A percentile compares a stretch with the other conserved stretches of the same genome.
Evolutionary conservation across 2,888 invertebrate species (phyloP).

Genomic region (Eulithis testata): DNA sequence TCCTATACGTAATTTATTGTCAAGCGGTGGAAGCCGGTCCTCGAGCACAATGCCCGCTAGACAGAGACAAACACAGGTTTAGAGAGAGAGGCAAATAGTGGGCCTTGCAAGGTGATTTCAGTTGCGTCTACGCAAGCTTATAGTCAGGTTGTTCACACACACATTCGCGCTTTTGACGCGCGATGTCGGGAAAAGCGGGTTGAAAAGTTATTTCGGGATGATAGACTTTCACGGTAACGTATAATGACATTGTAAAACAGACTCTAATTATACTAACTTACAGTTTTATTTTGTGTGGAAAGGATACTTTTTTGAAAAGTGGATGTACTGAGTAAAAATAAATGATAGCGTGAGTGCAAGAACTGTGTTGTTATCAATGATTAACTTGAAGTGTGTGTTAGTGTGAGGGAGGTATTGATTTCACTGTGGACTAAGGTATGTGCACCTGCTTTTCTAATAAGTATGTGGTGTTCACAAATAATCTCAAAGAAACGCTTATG

Average conservation of each 20-base stretch:
- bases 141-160: constrained; percentile 77
- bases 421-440: constrained; percentile 40
- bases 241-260: constrained; percentile 33
- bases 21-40: constrained; percentile 67
- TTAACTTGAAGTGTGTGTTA: constrained; percentile 36
- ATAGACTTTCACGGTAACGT: constrained; percentile 37
- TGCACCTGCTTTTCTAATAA: constrained; percentile 37
- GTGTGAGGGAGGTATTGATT: constrained; percentile 33
- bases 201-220: constrained; percentile 48
- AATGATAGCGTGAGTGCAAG: constrained; percentile 37
- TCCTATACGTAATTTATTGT: constrained; percentile 83
- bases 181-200: constrained; percentile 60
- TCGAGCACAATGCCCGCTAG: constrained; percentile 82
- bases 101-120: constrained; percentile 85
- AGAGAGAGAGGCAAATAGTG: constrained; percentile 73
- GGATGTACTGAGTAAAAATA: constrained; percentile 31
- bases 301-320: constrained; percentile 34
- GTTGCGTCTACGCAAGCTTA: constrained; percentile 81
- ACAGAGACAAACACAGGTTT: constrained; percentile 61
- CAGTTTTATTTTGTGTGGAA: constrained; percentile 15
- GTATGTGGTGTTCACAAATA: constrained; percentile 10
- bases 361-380: constrained; percentile 40
- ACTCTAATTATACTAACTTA: constrained; percentile 3
- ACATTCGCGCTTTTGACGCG: constrained; percentile 60
- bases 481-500: not conserved